These are phyloP conservation scores for Oryzias melastigma DNA, from an alignment of 2,113 vertebrate genomes.

Conservation along the genomic window DNA sequence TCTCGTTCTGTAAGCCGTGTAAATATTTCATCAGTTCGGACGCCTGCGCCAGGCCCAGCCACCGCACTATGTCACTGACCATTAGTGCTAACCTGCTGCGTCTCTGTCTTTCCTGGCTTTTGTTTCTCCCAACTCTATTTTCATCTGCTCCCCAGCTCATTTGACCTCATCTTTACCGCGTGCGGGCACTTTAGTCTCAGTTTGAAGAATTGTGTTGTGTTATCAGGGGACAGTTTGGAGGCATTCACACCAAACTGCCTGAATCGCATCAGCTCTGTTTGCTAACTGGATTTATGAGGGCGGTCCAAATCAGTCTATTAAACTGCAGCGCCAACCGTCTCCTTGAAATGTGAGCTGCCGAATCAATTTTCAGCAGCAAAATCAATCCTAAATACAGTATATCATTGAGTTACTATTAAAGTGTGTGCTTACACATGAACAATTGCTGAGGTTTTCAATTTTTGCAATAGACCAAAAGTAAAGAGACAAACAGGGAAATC, in stretches of 20 bases:
- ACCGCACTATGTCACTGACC: constrained; percentile 70
- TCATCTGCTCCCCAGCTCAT: neutral
- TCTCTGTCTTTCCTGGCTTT: constrained; percentile 26
- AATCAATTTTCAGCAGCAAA: neutral
- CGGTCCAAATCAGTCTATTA: neutral
- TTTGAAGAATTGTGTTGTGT: neutral
- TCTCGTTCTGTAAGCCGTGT: constrained; percentile 61
- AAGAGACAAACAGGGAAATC: no score
- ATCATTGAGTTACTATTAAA: neutral
- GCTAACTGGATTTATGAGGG: no score
- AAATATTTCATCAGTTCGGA: constrained; percentile 76
- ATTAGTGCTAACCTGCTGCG: constrained; percentile 75
- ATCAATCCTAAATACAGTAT: neutral
- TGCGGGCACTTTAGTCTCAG: neutral
- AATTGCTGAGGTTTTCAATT: neutral
- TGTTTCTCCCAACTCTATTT: constrained; percentile 35
- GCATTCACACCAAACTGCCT: neutral
- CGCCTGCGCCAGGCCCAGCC: constrained; percentile 54
- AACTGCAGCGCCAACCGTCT: neutral
- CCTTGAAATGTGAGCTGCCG: neutral
- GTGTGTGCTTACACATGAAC: neutral
- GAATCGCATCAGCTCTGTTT: neutral
- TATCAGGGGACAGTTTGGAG: neutral
- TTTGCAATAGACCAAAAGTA: neutral
- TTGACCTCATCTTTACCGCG: constrained; percentile 1